Conservation (phyloP, 1,140 invertebrate species). For the Drosophila sp. region DNA sequence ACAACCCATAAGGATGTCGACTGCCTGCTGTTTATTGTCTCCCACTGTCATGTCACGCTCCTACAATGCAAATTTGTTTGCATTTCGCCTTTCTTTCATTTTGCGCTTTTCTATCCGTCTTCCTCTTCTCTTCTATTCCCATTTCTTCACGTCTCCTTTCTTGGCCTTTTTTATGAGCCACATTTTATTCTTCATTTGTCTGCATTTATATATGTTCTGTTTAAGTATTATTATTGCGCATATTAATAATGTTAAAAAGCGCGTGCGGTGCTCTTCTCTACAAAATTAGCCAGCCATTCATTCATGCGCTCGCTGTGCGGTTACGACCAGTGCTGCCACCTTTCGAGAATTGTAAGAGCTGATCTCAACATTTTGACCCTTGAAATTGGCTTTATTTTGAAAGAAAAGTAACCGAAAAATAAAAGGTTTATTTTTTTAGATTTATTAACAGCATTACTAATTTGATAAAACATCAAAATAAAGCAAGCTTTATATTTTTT, state of each 20-base stretch:
- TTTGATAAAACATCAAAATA: too few relatives aligned
- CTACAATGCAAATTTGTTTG: constrained; percentile 63
- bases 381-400: too few relatives aligned
- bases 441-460: too few relatives aligned
- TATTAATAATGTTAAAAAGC: constrained; percentile 81
- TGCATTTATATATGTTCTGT: constrained; percentile 51
- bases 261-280: constrained; percentile 59
- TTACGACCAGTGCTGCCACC: constrained; percentile 3
- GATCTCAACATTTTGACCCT: too few relatives aligned
- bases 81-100: constrained; percentile 31
- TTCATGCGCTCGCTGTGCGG: constrained; percentile 48
- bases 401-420: too few relatives aligned
- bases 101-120: constrained; percentile 36
- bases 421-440: too few relatives aligned
- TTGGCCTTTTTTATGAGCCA: constrained; percentile 40
- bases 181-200: constrained; percentile 60
- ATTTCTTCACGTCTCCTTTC: too few relatives aligned
- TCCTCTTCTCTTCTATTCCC: too few relatives aligned
- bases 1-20: constrained; percentile 19
- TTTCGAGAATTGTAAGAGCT: too few relatives aligned
- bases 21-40: constrained; percentile 2
- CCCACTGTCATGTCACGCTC: constrained; percentile 40
- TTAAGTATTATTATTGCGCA: constrained; percentile 64
- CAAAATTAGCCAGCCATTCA: constrained; percentile 80
- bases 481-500: too few relatives aligned